A percentile compares a stretch with the other conserved stretches of the same genome.
Conservation (phyloP, 2,113 vertebrate species). For the Acrocephalus kingi region DNA sequence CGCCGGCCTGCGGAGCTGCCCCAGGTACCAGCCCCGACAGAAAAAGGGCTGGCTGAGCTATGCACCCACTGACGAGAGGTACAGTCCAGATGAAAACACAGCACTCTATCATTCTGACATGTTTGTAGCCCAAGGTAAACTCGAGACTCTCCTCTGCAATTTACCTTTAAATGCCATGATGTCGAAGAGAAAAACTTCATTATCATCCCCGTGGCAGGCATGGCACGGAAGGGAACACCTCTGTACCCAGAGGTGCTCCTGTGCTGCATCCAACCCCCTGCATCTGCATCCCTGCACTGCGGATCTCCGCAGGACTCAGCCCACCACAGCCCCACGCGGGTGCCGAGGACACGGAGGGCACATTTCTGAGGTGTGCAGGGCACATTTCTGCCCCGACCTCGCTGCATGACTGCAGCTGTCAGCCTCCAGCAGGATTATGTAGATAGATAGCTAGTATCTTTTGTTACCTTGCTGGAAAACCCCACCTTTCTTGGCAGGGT, state of each 20-base stretch:
- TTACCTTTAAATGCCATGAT: not conserved
- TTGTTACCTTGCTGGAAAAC: slow-evolving; percentile 51
- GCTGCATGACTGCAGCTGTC: not conserved
- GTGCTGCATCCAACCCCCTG: not conserved
- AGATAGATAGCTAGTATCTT: not conserved
- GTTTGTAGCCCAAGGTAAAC: not conserved
- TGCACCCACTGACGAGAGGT: not conserved
- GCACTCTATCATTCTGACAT: not conserved
- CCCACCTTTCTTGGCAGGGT: slow-evolving; percentile 43
- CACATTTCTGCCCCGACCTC: not conserved
- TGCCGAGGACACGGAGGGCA: not conserved
- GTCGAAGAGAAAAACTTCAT: not conserved
- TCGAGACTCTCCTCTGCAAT: not conserved
- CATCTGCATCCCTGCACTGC: no score
- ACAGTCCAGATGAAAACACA: not conserved
- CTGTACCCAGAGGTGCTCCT: fast-evolving
- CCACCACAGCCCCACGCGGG: not conserved
- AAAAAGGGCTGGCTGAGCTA: not conserved
- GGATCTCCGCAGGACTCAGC: fast-evolving
- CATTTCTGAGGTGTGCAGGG: fast-evolving
- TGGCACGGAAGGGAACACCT: not conserved
- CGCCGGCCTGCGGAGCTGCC: not conserved
- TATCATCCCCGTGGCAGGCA: not conserved
- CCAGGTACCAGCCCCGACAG: not conserved
- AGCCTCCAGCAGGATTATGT: not conserved